These are phyloP conservation scores for Lepisosteus oculatus DNA, from an alignment of 2,113 vertebrate genomes.

Conservation along the genomic window DNA sequence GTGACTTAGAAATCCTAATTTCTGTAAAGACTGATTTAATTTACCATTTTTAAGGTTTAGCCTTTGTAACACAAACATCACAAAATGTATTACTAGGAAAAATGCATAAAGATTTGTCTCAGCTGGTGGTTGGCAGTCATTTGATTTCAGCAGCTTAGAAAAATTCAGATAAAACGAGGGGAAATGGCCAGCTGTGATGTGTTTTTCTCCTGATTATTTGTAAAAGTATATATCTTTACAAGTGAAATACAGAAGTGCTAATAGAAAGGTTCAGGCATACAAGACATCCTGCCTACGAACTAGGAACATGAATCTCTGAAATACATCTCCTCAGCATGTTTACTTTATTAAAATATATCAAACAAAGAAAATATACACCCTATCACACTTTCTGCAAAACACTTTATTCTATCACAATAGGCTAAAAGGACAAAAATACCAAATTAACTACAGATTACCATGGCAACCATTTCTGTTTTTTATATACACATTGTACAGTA, in stretches of 20 bases:
- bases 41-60: not conserved
- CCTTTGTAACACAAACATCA: constrained; percentile 5
- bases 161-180: not conserved
- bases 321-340: not conserved
- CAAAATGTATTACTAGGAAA: not conserved
- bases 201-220: constrained; percentile 13
- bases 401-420: too few species aligned
- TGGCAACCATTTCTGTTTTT: too few species aligned
- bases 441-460: too few species aligned
- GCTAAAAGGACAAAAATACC: too few species aligned
- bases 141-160: too few species aligned
- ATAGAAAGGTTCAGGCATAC: not conserved
- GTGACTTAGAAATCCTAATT: too few species aligned
- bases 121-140: not conserved
- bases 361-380: not conserved
- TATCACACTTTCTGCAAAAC: not conserved
- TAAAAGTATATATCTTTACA: not conserved
- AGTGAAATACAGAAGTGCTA: not conserved
- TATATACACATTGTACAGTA: too few species aligned
- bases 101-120: not conserved
- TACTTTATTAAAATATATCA: too few species aligned
- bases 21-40: not conserved
- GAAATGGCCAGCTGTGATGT: not conserved
- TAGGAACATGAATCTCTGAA: not conserved
- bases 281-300: too few species aligned